Evolutionary conservation across 2,797 vertebrate genomes (phyloP), one percentile per base, ranked within the genome.

Genomic region (Muscicapa comitata): DNA sequence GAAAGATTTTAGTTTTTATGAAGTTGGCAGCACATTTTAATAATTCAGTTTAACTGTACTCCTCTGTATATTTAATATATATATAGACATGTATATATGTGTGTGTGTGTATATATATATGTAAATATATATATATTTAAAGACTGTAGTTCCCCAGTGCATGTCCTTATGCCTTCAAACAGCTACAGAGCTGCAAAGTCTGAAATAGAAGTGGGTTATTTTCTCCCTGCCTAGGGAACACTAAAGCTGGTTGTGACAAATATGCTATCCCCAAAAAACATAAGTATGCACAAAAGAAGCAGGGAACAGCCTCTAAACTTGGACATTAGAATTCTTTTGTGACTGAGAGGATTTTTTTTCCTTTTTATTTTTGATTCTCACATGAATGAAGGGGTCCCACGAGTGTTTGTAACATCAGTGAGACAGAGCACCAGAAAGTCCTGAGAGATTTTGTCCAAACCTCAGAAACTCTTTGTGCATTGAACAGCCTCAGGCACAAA

Each of bases 171-270:
- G 29, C 35, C 38, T 91, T 83, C 70, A 59, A 78, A 18, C 37
- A 94, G 17, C 23, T 61, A 24, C 35, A 68, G 26, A 58, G 54
- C 43, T 93, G 79, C n/a, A 43, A 72, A 88, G 18, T 48, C 75
- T 81, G 86, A 88, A 90, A 86, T 26, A 75, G 67, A 74, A 73
- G 9, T n/a, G 35, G 31, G 28, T 78, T 94, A 28, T 93, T 94
- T 91, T 89, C 57, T 61, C 43, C 37, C 76, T 76, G 51, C 37
- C 31, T 79, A 73, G 43, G 29, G 90, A 47, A 84, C 53, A 25
- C 45, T 53, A 23, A 70, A 55, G 63, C n/a, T 59, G 28, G 4
- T 77, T 73, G 40, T 79, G 59, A 80, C 26, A 89, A 87, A 80
- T 18, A 54, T 8, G 28, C 18, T 31, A 54, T 26, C 24, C 43